Conservation (phyloP, 2,113 vertebrate genomes). For the Myiagra hebetior region DNA sequence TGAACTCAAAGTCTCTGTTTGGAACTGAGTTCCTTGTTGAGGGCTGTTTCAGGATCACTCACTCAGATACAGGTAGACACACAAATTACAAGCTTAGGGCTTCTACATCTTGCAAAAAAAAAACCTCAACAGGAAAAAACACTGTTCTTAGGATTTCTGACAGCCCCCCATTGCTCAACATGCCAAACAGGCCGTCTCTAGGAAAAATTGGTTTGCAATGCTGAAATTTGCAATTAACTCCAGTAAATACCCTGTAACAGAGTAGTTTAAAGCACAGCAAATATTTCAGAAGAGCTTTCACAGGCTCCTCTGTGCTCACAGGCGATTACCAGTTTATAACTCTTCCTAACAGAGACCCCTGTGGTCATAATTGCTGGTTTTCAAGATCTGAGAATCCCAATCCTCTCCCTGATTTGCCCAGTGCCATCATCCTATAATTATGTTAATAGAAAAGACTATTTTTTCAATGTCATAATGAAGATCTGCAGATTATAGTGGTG, state of each 20-base stretch:
- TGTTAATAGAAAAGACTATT: background rate
- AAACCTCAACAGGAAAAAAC: background rate
- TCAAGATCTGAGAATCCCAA: background rate
- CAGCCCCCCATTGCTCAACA: accelerated
- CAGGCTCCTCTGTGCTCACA: background rate
- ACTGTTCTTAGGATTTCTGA: background rate
- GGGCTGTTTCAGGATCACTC: background rate
- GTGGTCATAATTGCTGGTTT: background rate
- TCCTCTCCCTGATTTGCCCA: background rate
- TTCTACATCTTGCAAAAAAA: background rate
- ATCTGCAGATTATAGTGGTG: background rate
- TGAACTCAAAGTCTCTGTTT: background rate
- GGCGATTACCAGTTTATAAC: background rate
- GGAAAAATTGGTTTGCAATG: background rate
- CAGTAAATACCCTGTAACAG: background rate
- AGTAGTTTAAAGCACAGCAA: background rate
- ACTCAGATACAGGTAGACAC: background rate
- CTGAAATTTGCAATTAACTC: background rate
- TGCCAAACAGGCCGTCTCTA: background rate
- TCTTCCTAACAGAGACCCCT: background rate
- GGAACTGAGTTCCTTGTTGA: background rate
- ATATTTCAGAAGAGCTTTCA: background rate
- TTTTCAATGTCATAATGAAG: background rate
- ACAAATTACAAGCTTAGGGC: background rate
- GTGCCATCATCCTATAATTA: background rate